Evolutionary conservation across 2,888 invertebrate species (phyloP), one percentile per base, ranked within the genome.

Genomic region (Tineola bisselliella): DNA sequence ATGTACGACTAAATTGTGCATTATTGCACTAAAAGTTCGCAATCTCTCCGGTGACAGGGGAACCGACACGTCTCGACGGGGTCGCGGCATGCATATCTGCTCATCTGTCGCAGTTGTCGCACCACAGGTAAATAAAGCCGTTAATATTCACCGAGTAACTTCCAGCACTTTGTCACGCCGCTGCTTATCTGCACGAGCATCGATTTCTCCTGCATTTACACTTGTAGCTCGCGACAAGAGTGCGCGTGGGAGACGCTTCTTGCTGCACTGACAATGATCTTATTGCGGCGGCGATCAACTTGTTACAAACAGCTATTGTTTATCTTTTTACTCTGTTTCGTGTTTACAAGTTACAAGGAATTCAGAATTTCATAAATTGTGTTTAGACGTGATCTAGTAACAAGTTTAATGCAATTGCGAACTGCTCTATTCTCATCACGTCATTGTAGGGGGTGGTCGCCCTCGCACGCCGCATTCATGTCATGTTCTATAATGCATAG

Each of bases 121-220:
- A 63, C 62, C 72, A 65, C 65, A 60, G 25, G 62, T 60, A 69
- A 64, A 73, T 72, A 65, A 67, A 73, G 71, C 69, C 69, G 74
- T 77, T 77, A 74, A 73, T 75, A 76, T 75, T 70, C 74, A 62
- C 64, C 59, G 64, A 65, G 70, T 66, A 69, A 68, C 70, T 67
- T 68, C 64, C 64, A 67, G 70, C 65, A 68, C 71, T 74, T 73
- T 73, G 74, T 71, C 69, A 68, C 67, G 65, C 69, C 70, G 66
- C 62, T 30, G 44, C 63, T 70, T 72, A 70, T 72, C 68, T 63
- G 63, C 43, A 54, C 57, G 62, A 65, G 64, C 68, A 70, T 66
- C 69, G 67, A 69, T 74, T 72, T 71, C 71, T 60, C 60, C 48
- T 59, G 59, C 59, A 43, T 43, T 43, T 48, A 60, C 58, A 60